Percentiles rank a stretch among this genome's conserved stretches.
Evolutionary conservation across 2,113 vertebrate species (phyloP).

Genomic region (Narcine bancroftii): DNA sequence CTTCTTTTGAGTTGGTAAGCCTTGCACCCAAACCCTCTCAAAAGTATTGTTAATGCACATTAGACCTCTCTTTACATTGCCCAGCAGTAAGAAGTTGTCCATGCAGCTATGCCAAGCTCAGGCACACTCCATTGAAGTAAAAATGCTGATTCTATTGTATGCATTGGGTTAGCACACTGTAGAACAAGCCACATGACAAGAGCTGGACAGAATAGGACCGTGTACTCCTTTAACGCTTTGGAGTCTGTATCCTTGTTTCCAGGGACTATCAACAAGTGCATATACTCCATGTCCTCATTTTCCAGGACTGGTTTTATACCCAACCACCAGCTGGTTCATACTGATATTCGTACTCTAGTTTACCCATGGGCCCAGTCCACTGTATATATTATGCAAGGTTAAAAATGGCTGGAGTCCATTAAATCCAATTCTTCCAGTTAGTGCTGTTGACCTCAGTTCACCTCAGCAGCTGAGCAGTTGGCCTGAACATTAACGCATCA

Average conservation of each 20-base stretch:
- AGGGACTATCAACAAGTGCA: too few relatives aligned
- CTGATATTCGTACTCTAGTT: too few relatives aligned
- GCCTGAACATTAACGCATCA: too few relatives aligned
- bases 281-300: too few relatives aligned
- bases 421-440: too few relatives aligned
- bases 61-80: not conserved
- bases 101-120: not conserved
- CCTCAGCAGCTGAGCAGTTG: not conserved
- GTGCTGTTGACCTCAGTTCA: not conserved
- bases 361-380: too few relatives aligned
- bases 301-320: too few relatives aligned
- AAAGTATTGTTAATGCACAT: not conserved
- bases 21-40: not conserved
- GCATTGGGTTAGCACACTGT: not conserved
- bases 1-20: too few relatives aligned
- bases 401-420: too few relatives aligned
- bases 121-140: not conserved
- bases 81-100: not conserved
- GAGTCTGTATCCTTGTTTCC: too few relatives aligned
- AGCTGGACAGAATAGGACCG: not conserved
- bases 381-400: too few relatives aligned
- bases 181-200: not conserved
- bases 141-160: not conserved
- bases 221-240: not conserved
- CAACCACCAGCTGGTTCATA: too few relatives aligned